phyloP scores from a whole-genome alignment of 1,140 invertebrate genomes.

The Calliphora vicina region DNA sequence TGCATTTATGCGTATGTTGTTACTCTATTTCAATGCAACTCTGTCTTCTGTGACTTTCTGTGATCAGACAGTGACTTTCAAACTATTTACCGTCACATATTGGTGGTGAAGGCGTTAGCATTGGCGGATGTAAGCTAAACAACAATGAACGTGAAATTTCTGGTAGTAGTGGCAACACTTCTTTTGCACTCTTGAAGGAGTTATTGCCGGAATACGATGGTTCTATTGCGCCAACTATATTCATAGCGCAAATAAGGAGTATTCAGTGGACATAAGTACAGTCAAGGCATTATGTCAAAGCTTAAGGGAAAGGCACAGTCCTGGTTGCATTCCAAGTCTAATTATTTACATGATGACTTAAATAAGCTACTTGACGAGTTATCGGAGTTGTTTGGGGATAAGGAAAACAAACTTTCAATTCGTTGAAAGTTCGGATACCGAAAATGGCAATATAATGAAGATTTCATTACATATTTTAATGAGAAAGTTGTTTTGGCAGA shows the following conservation, averaged over 20 bases:
- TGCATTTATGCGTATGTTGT: too few species aligned
- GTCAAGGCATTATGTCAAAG: background rate
- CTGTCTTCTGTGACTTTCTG: too few species aligned
- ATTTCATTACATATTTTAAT: constrained; percentile 43
- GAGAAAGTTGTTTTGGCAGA: constrained; percentile 45
- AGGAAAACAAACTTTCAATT: background rate
- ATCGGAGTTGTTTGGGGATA: background rate
- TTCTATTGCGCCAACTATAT: too few species aligned
- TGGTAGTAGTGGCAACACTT: too few species aligned
- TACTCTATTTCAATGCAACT: too few species aligned
- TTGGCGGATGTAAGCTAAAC: too few species aligned
- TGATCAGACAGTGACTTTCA: too few species aligned
- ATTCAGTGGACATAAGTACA: background rate
- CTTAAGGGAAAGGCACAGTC: background rate
- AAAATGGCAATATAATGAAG: background rate
- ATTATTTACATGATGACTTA: background rate
- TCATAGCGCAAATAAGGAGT: background rate
- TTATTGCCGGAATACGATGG: too few species aligned
- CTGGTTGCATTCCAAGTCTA: background rate
- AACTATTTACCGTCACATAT: too few species aligned
- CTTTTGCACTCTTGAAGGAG: too few species aligned
- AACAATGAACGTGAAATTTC: too few species aligned
- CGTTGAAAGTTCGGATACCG: background rate
- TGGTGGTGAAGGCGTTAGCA: too few species aligned
- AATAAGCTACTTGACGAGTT: background rate